Base-by-base conservation (phyloP, 1,140 invertebrate species). In the Vollenhovia emeryi region DNA sequence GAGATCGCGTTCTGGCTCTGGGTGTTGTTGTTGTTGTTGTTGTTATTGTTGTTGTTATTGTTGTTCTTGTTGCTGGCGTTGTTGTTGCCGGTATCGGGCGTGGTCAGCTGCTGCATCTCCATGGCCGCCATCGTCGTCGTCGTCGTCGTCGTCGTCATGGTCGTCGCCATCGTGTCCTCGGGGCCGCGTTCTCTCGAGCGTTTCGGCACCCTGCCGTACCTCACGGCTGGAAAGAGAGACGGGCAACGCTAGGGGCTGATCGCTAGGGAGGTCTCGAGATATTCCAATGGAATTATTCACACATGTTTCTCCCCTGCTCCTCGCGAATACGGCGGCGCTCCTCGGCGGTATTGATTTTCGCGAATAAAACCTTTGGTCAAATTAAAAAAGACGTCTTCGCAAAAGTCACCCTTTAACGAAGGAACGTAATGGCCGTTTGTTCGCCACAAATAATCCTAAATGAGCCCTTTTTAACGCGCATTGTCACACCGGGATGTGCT, bases 121-220 rank as follows among this genome's bases (percentile, higher is more conserved):
- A 71, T 82, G 24, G 75, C 82, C 27, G 84, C 85, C 24, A 90
- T 89, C 36, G 89, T 91, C n/a, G 92, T 92, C 9, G 90, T 90
- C 7, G 95, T 93, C 21, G 93, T 93, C 27, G 93, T 92, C 43
- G 92, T 91, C 52, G 92, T 90, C 55, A 90, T 92, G 71, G 93
- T 93, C 55, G 93, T 94, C 52, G 91, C 91, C 76, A 93, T 89
- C 48, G 94, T 68, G 82, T 95, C 95, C 85, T 95, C 95, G 27
- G 96, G 96, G 87, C 97, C 96, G 78, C 97, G 96, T 94, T 99
- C 98, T 87, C 98, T 96, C 24, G 98, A 97, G 90, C 98, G 96
- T 95, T 99, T 99, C 62, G 99, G 99, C 82, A 99, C 98, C 78
- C 99, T 96, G 64, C 99, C 99, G 96, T 99, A 99, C 91, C 98